Conservation (phyloP, 1,140 invertebrate species). For the Dermatophagoides farinae region DNA sequence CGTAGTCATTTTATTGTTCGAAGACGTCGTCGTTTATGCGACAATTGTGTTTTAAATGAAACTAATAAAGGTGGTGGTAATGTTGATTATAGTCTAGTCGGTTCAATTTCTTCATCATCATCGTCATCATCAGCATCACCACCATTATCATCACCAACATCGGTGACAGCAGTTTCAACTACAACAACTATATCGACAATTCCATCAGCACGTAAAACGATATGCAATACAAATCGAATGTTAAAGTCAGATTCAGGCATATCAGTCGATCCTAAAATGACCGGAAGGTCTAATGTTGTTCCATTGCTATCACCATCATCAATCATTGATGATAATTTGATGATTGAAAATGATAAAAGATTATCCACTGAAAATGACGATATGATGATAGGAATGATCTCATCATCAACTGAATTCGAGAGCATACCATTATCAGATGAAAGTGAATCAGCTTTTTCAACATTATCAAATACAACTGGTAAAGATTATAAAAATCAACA, state of each 20-base stretch:
- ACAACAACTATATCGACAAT: background rate
- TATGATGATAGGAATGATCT: background rate
- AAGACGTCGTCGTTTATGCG: no score
- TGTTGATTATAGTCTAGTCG: no score
- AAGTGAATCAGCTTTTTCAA: background rate
- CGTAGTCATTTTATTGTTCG: no score
- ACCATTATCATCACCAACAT: constrained; percentile 26
- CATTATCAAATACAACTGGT: background rate
- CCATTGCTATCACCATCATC: no score
- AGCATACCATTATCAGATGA: background rate
- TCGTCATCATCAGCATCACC: constrained; percentile 26
- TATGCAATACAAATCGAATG: no score
- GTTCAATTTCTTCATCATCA: no score
- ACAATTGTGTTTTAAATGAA: no score
- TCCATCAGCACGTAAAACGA: no score
- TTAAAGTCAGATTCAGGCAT: background rate
- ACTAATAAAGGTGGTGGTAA: no score
- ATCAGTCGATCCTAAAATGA: background rate
- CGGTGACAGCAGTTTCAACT: constrained; percentile 13
- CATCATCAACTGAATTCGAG: background rate
- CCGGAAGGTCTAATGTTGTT: no score
- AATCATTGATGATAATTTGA: no score
- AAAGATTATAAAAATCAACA: background rate
- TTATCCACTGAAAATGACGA: background rate
- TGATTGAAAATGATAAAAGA: no score